Evolutionary conservation across 2,797 vertebrate genomes (phyloP), one percentile per base, ranked within the genome.

Genomic region (Distichodus sexfasciatus): DNA sequence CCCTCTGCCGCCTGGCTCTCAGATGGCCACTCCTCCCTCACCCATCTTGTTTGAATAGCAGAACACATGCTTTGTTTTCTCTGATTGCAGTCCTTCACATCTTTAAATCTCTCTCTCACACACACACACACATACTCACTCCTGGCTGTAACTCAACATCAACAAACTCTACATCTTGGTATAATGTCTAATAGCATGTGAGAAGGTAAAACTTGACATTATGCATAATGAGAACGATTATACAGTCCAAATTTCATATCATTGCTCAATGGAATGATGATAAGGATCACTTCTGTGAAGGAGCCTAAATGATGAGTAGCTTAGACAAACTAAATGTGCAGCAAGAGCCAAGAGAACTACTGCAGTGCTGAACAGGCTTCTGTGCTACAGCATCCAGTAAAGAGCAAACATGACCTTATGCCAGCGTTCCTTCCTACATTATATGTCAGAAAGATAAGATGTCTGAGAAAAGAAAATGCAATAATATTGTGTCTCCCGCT

Each of bases 31-130:
- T 67, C 55, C 70, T 81, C 76, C 71, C 43, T 79, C 76, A 83
- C 43, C 75, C 58, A 63, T 77, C 75, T 87, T 86, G 84, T 82
- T 74, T 79, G 73, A 74, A 77, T 76, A 84, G 80, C 66, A 76
- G 76, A 81, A 77, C 81, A 78, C 79, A 81, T 51, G 58, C 26
- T 44, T n/a, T 9, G 60, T 61, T 69, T 58, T 26, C 19, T 60
- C 57, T 65, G 2, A 14, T 36, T 65, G 28, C 69, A 62, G 63
- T 77, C 65, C 47, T 47, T 36, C 43, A 23, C 29, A 74, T 76
- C 66, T 69, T 58, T 81, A 61, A 68, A 59, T 33, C 57, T 41
- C 53, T 66, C 36, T 51, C 55, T 55, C 57, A 55, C 24, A 65
- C 24, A 46, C 19, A 55, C 33, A 47, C 51, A 72, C 62, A 81